Base-by-base conservation (phyloP, 2,113 vertebrate species). In the Lepus americanus region DNA sequence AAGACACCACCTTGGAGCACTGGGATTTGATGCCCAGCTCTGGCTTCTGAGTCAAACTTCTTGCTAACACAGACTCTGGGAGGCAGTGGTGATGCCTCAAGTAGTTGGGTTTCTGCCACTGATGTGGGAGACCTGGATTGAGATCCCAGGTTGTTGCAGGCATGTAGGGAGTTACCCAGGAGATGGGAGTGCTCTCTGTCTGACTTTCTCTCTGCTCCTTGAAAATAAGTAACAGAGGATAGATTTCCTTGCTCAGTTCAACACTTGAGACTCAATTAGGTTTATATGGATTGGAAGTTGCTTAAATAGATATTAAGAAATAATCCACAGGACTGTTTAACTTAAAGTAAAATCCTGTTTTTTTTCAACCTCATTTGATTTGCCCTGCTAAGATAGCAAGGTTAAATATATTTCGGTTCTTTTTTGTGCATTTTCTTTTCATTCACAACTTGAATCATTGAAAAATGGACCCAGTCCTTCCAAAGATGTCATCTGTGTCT, bases 161-260 rank as follows among this genome's bases (percentile, higher is more conserved):
- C 55, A 19, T 59, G 14, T 59, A 16, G 55, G 55, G 13, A 19
- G 19, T 59, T 14, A 59, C 55, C 55, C 55, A 59, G 55, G 55
- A 59, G 55, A 19, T 16, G 12, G 19, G 55, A 19, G 55, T 44
- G 6, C 44, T 44, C 55, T 59, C 55, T 59, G 16, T 59, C 17
- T 44, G 44, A 8, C 55, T 14, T 13, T 11, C 55, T 19, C 55
- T 16, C 55, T 59, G 55, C 55, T 19, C 19, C 55, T 59, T 59
- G 4, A 59, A 44, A 59, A 59, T 59, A 59, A 59, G 12, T 59
- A 31, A 7, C 2, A 85, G 6, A 83, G 13, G 14, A 79, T 44
- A 73, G 3, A 51, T 89, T 88, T 73, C 14, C 76, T 86, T 91
- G 39, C n/a, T 69, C 9, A 85, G 66, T 88, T 84, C 20, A 90